phyloP scores from a whole-genome alignment of 2,113 vertebrate genomes.

The Lasiurus cinereus region DNA sequence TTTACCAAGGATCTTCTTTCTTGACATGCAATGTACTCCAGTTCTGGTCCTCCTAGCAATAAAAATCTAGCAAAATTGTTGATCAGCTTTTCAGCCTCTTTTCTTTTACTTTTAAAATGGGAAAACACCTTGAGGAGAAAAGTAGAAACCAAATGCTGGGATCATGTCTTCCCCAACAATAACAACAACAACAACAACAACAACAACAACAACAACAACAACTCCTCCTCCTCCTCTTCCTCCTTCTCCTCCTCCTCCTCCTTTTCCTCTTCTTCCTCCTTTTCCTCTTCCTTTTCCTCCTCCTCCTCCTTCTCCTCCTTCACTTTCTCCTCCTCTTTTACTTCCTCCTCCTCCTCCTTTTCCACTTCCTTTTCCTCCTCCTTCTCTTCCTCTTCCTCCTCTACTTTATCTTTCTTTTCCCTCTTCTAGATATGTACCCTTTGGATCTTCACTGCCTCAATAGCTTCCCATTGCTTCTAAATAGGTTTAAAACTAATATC shows the following conservation, averaged over 20 bases:
- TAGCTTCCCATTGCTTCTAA: neutral
- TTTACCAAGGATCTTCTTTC: neutral
- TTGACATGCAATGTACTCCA: neutral
- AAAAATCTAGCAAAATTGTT: conserved; percentile 1
- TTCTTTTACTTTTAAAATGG: conserved; percentile 1
- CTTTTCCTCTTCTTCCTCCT: neutral
- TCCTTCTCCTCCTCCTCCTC: too few relatives aligned
- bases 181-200: too few relatives aligned
- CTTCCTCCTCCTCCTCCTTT: too few relatives aligned
- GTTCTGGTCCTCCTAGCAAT: neutral
- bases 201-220: too few relatives aligned
- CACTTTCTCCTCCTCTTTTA: too few relatives aligned
- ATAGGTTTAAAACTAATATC: neutral
- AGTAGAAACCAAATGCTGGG: neutral
- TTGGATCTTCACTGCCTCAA: neutral
- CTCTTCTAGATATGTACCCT: neutral
- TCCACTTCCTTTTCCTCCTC: too few relatives aligned
- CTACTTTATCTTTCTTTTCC: neutral
- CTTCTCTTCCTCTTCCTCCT: neutral
- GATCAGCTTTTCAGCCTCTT: neutral
- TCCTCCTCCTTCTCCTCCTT: neutral
- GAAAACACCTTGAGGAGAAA: neutral
- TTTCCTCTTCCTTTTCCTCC: too few relatives aligned
- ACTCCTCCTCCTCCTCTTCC: too few relatives aligned
- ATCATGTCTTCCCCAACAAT: neutral